phyloP scores from a whole-genome alignment of 1,140 invertebrate species.

The Lepidurus packardi region DNA sequence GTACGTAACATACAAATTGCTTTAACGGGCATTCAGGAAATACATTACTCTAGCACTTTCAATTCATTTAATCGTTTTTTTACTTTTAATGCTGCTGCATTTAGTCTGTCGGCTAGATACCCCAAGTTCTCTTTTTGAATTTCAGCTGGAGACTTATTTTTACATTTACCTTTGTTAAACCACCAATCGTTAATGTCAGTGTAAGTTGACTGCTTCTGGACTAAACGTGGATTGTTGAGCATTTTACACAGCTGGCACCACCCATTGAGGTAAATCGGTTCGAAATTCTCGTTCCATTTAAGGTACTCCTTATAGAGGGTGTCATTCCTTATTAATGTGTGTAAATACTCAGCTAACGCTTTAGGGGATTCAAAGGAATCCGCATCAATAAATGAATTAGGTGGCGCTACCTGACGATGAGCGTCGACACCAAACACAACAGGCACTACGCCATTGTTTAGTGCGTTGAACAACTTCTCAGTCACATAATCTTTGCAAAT shows the following conservation, averaged over 20 bases:
- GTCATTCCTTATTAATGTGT: constrained; percentile 38
- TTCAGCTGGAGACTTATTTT: no score
- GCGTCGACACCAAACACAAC: constrained; percentile 38
- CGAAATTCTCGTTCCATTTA: constrained; percentile 42
- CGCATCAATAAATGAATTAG: constrained; percentile 44
- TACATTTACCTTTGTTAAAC: neutral
- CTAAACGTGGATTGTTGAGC: neutral
- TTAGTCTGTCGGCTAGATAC: no score
- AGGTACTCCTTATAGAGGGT: constrained; percentile 44
- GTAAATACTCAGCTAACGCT: constrained; percentile 39
- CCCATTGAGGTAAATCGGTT: neutral
- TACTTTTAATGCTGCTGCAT: no score
- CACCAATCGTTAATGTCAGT: neutral
- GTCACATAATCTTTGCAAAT: constrained; percentile 43
- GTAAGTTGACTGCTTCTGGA: neutral
- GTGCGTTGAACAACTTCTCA: constrained; percentile 40
- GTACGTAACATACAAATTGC: no score
- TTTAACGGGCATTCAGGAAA: no score
- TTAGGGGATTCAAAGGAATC: constrained; percentile 31
- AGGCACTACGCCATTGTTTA: constrained; percentile 40
- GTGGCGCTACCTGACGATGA: constrained; percentile 40
- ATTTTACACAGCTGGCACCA: neutral
- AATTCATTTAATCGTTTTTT: no score
- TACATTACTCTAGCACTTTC: no score
- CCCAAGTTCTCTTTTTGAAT: no score